These are phyloP conservation scores for Thelaira solivaga DNA, from an alignment of 2,888 invertebrate genomes.

Conservation along the genomic window DNA sequence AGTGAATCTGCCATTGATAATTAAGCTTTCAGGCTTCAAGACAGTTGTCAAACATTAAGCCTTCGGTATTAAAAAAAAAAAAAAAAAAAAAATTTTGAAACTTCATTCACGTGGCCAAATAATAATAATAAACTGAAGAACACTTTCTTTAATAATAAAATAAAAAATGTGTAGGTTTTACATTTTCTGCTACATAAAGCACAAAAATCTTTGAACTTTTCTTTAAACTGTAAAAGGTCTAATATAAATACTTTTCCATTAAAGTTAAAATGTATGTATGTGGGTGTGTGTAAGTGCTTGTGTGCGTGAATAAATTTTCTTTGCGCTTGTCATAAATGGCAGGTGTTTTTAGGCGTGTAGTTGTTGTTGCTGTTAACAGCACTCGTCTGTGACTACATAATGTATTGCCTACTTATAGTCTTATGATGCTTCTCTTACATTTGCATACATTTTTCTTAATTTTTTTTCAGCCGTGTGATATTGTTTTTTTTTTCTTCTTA, in stretches of 20 bases:
- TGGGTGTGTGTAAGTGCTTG: too few relatives aligned
- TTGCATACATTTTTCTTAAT: constrained; percentile 26
- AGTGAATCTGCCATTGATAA: too few relatives aligned
- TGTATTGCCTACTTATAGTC: constrained; percentile 51
- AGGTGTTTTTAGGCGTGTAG: constrained; percentile 14
- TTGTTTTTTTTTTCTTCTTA: constrained; percentile 27
- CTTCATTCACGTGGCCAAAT: too few relatives aligned
- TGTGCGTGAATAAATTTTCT: background rate
- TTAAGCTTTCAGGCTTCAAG: too few relatives aligned
- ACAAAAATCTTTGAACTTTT: background rate
- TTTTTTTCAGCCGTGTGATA: constrained; percentile 52
- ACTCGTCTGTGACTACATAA: constrained; percentile 5
- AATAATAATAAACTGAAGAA: too few relatives aligned
- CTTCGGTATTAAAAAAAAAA: too few relatives aligned
- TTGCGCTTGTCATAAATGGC: background rate
- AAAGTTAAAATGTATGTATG: too few relatives aligned
- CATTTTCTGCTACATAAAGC: constrained; percentile 27
- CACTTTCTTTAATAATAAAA: background rate
- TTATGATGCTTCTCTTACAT: constrained; percentile 23
- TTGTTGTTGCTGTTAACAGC: background rate
- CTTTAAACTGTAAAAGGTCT: constrained; percentile 5
- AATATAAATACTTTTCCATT: background rate
- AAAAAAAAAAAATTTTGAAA: too few relatives aligned
- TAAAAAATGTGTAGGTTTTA: background rate
- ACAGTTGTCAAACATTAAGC: too few relatives aligned